Base-by-base conservation (phyloP, 2,797 vertebrate species). In the Okamejei kenojei region DNA sequence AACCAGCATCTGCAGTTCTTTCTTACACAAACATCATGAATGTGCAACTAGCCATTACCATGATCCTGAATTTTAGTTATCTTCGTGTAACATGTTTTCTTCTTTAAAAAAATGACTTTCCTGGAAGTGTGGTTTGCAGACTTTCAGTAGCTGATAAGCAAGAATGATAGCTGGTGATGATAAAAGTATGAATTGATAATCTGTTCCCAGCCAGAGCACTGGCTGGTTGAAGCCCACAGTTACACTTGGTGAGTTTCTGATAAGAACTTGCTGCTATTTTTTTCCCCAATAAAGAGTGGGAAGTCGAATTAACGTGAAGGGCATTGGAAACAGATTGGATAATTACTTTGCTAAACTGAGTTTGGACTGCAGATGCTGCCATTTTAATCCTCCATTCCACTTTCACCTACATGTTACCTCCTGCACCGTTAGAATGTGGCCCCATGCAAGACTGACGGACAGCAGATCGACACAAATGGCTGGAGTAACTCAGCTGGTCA, bases 21-120 rank as follows among this genome's bases (percentile, higher is more conserved):
- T 54, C 45, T 54, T 54, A 54, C 17, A 32, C n/a, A 32, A 29
- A 45, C 61, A 68, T 21, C 7, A 23, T 68, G 8, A 17, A 88
- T 35, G 32, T 21, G n/a, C 68, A 88, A 35, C 29, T 63, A 6
- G 5, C 13, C n/a, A 5, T 86, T n/a, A 63, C 0, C 58, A 15
- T n/a, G n/a, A 13, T 86, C 32, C 65, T 88, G n/a, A 35, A 88
- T 63, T 88, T 65, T 61, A 88, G 13, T 86, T 63, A 86, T 86
- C 61, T 23, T 68, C 7, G 0, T 88, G 17, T 21, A 32, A 29
- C 7, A 88, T 35, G 65, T 84, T 84, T n/a, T 10, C 15, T 29
- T 61, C 7, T 82, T 11, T 58, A 10, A 7, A 58, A 82, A 82
- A 61, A n/a, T 82, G 38, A 45, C 45, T 58, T 58, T n/a, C 81